A percentile compares a stretch with the other conserved stretches of the same genome.
Evolutionary conservation across 2,113 vertebrate species (phyloP).

Genomic region (Pangasianodon gigas): DNA sequence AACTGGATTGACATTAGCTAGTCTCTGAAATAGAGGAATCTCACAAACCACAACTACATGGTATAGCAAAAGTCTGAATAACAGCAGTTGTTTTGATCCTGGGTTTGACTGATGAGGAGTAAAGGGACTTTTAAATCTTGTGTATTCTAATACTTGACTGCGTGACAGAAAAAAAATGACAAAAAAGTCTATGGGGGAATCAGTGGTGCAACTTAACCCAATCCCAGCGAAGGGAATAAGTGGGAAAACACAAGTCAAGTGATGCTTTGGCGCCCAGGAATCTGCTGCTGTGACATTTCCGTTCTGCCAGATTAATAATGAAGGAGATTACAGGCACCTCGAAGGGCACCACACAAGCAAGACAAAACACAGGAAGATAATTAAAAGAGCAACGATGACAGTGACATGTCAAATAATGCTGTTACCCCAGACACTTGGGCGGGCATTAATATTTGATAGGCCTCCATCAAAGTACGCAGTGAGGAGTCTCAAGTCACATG

Average conservation of each 20-base stretch:
- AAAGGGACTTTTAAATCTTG: conserved; percentile 56
- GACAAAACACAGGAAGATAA: conserved; percentile 69
- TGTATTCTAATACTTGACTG: conserved; percentile 66
- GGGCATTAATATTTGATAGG: conserved; percentile 72
- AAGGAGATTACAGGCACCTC: conserved; percentile 73
- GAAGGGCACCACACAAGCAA: conserved; percentile 66
- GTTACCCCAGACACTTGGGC: conserved; percentile 65
- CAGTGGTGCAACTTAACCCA: conserved; percentile 25
- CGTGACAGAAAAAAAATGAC: conserved; percentile 52
- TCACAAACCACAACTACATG: not conserved
- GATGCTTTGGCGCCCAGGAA: conserved; percentile 22
- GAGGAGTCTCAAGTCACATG: conserved; percentile 37
- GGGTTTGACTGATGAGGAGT: conserved; percentile 22
- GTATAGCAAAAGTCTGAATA: not conserved
- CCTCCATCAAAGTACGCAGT: conserved; percentile 62
- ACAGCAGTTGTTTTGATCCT: not conserved
- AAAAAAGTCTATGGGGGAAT: conserved; percentile 60
- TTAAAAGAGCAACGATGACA: conserved; percentile 65
- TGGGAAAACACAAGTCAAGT: conserved; percentile 31
- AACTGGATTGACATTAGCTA: not conserved
- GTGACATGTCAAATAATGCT: conserved; percentile 63
- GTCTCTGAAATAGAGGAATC: not conserved
- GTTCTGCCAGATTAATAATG: conserved; percentile 72
- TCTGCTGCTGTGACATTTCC: conserved; percentile 70
- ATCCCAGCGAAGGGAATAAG: conserved; percentile 9